phyloP scores from a whole-genome alignment of 1,140 invertebrate species.

The Caenorhabditis brenneri region DNA sequence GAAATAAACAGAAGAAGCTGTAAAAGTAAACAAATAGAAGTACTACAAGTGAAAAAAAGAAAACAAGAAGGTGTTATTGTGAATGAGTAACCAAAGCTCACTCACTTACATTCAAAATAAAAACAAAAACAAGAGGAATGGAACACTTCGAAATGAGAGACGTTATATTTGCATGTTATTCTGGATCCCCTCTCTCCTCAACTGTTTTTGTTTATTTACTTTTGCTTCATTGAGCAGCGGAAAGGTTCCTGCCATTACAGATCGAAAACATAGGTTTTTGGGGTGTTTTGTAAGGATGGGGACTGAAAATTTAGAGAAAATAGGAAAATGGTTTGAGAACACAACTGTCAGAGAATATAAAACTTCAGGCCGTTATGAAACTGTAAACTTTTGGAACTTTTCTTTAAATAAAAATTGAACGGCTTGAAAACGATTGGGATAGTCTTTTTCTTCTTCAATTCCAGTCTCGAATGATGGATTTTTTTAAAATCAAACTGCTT shows the following conservation, averaged over 20 bases:
- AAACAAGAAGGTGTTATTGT: background rate
- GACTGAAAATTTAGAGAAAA: no score
- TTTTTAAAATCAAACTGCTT: no score
- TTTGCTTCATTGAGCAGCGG: no score
- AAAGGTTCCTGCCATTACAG: background rate
- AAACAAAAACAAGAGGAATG: background rate
- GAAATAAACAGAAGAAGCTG: background rate
- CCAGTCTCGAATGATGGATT: no score
- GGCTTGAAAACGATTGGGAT: no score
- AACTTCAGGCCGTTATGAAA: no score
- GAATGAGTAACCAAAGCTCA: background rate
- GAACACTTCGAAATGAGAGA: background rate
- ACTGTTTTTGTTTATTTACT: conserved; percentile 1
- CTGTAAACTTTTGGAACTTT: no score
- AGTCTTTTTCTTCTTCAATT: no score
- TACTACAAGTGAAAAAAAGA: background rate
- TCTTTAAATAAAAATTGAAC: no score
- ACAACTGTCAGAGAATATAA: no score
- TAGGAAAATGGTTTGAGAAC: no score
- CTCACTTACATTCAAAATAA: background rate
- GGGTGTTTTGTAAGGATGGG: background rate
- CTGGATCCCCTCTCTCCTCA: background rate
- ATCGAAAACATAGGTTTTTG: background rate
- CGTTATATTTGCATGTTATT: background rate
- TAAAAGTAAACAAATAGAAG: background rate